Evolutionary conservation across 2,888 invertebrate genomes (phyloP), one percentile per base, ranked within the genome.

Genomic region (Sminthurinus aureus): DNA sequence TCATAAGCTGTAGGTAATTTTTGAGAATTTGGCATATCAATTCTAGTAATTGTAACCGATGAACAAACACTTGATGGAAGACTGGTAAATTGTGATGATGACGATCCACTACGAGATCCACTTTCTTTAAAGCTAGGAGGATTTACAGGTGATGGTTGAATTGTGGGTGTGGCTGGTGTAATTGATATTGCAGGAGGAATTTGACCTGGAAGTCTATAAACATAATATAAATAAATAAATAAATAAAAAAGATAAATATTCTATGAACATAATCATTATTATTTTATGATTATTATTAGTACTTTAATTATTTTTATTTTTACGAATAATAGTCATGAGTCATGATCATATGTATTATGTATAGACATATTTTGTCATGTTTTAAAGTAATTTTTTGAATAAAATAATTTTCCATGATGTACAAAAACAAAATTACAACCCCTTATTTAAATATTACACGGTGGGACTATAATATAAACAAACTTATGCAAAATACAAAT

Each of bases 21-120:
- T 77, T 87, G 86, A 50, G 85, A 84, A 51, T 85, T 79, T 18
- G 84, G 81, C 88, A 88, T 88, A 26, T 88, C 87, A 75, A 88
- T 88, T n/a, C 87, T 83, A 0, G 88, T 88, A 15, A 88, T 88
- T 52, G 88, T 88, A 0, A 88, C 87, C 4, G 88, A 87, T 9
- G 88, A 88, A 69, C 88, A 87, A 6, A 88, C 87, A 77, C 84
- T 88, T 0, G 87, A 82, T n/a, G 86, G 85, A 15, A 86, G 79
- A 8, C 79, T 76, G 0, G 84, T 50, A 9, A 83, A 82, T 26
- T 79, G 74, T 4, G 83, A 79, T 0, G 83, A 20, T 38, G 38
- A 38, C 6, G 38, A 66, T 8, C 79, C 20, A 50, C 81, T 76
- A 24, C 84, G 83, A 15, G 81, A 77, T 2, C 0, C 15, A 22